These are phyloP conservation scores for Lamprotornis superbus DNA, from an alignment of 2,113 vertebrate genomes.

Conservation along the genomic window DNA sequence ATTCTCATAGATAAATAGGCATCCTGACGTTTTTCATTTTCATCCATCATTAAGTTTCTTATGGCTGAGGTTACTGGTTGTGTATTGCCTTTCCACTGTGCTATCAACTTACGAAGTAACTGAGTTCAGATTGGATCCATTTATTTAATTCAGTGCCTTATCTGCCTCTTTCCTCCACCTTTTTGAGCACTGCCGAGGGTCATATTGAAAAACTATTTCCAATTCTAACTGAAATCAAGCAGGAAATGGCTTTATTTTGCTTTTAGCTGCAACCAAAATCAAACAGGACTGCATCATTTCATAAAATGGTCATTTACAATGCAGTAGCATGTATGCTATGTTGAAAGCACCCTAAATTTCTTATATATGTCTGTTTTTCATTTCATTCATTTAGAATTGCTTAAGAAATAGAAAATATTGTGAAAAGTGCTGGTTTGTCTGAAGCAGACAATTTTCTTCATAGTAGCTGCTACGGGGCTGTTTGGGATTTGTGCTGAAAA, in stretches of 20 bases:
- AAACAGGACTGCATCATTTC: constrained; percentile 66
- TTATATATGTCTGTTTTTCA: constrained; percentile 21
- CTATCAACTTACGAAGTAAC: constrained; percentile 63
- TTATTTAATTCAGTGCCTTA: constrained; percentile 68
- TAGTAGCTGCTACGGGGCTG: not conserved
- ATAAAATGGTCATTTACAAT: constrained; percentile 37
- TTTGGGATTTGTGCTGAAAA: not conserved
- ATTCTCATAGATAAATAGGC: constrained; percentile 70
- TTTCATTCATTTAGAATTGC: constrained; percentile 32
- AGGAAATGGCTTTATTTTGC: constrained; percentile 79
- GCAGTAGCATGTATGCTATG: constrained; percentile 2
- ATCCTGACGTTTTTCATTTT: constrained; percentile 73
- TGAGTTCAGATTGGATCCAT: constrained; percentile 70
- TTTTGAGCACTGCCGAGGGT: constrained; percentile 66
- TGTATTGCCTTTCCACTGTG: constrained; percentile 57
- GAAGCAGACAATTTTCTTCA: not conserved
- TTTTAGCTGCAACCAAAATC: constrained; percentile 67
- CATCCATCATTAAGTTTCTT: constrained; percentile 76
- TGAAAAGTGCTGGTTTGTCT: not conserved
- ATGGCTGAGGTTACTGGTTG: constrained; percentile 59
- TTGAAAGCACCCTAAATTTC: constrained; percentile 37
- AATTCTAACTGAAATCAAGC: constrained; percentile 75
- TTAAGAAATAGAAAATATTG: constrained; percentile 33
- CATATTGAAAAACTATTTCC: constrained; percentile 70
- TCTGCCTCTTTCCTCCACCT: constrained; percentile 55